Percentiles rank a stretch among this genome's conserved stretches.
phyloP scores from a whole-genome alignment of 2,888 invertebrate genomes.

The Busseola fusca region DNA sequence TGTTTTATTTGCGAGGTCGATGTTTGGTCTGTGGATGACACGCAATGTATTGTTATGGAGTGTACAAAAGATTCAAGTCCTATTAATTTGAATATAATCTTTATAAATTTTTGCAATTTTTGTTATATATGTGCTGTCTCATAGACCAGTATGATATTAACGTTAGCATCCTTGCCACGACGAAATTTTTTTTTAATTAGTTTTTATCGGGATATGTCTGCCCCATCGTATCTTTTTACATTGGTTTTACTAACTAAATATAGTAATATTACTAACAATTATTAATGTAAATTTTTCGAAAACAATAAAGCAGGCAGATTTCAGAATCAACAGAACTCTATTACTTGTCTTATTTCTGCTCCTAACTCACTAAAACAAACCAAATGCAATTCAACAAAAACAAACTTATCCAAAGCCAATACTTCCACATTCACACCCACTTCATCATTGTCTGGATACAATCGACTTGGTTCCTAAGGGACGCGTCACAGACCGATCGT shows the following conservation, averaged over 20 bases:
- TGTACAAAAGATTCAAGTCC: conserved; percentile 8
- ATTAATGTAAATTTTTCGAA: not conserved
- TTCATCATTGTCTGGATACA: conserved; percentile 69
- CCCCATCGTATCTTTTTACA: no score
- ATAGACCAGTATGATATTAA: not conserved
- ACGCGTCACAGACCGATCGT: conserved; percentile 59
- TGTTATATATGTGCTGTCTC: not conserved
- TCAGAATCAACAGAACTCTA: not conserved
- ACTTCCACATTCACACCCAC: conserved; percentile 57
- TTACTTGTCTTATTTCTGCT: not conserved
- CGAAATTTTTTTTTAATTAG: no score
- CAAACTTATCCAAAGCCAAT: conserved; percentile 37
- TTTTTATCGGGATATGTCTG: no score
- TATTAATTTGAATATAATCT: not conserved
- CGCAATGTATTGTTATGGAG: conserved; percentile 22
- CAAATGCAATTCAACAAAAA: conserved; percentile 33
- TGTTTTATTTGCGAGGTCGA: conserved; percentile 67
- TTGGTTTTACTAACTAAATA: no score
- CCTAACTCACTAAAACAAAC: conserved; percentile 5
- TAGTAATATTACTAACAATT: no score
- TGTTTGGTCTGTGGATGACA: conserved; percentile 46
- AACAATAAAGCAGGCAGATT: not conserved
- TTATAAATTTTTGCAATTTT: not conserved
- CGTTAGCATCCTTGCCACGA: not conserved
- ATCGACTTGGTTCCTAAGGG: conserved; percentile 65